These are phyloP conservation scores for Eudorcas thomsonii DNA, from an alignment of 2,113 vertebrate species.

Conservation along the genomic window DNA sequence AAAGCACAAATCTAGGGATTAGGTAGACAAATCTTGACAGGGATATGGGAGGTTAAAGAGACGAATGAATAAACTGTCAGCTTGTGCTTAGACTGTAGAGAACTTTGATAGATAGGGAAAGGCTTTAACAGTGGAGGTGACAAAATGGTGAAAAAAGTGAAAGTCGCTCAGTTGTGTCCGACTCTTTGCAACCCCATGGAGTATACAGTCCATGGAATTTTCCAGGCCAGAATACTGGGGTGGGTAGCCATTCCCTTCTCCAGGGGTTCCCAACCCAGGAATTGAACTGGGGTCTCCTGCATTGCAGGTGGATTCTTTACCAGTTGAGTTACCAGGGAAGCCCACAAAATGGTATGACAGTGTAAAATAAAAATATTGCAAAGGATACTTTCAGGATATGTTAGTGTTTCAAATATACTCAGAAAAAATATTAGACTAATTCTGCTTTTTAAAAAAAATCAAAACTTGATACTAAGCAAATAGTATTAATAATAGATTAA, in stretches of 20 bases:
- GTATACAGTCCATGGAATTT: background rate
- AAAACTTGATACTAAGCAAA: background rate
- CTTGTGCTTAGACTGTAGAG: background rate
- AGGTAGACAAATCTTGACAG: background rate
- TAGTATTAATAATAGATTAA: background rate
- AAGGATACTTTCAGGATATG: background rate
- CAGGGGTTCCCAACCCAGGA: background rate
- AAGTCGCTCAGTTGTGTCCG: accelerated
- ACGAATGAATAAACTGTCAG: background rate
- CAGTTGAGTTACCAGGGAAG: background rate
- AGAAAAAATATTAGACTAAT: background rate
- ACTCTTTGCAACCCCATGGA: background rate
- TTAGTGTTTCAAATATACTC: constrained; percentile 32
- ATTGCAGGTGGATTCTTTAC: background rate
- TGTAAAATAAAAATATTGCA: background rate
- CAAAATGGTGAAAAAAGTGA: background rate
- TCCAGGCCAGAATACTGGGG: background rate
- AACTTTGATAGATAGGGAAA: background rate
- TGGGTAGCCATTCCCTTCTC: background rate
- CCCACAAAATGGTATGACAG: background rate
- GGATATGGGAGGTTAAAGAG: background rate
- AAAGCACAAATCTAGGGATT: background rate
- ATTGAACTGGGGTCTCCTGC: background rate
- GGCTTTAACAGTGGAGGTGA: background rate
- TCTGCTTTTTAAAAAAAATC: background rate